Base-by-base conservation (phyloP, 2,888 invertebrate genomes). In the Drosophila nigricruria region DNA sequence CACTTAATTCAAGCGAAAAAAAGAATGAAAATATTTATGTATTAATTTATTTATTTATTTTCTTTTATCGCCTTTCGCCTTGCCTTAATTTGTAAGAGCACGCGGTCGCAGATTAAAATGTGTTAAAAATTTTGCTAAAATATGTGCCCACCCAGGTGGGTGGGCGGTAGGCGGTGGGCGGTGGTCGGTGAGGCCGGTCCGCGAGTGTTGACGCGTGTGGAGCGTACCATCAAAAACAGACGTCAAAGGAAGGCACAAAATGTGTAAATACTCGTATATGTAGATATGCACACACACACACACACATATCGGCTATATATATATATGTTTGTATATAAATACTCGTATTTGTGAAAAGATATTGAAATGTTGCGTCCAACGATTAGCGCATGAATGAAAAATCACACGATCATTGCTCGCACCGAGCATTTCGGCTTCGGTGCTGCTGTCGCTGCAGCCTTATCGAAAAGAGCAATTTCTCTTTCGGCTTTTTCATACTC, bases 371-470 rank as follows among this genome's bases (percentile, higher is more conserved):
- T 50, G 52, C 42, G 53, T 60, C 54, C 71, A 63, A 63, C 83
- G 90, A 90, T 84, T 82, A 82, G 83, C 87, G 83, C 90, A 84
- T 84, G 83, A 84, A 84, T 84, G 83, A 84, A 84, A 84, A 90
- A 79, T 77, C 81, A 62, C 59, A 81, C 77, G 61, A 81, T 32
- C 52, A 78, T 65, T 54, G 50, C 81, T 66, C 66, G 67, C 23
- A 56, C 32, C 45, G 66, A 63, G 60, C 67, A 59, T 73, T 68
- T 70, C 36, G 52, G 30, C 16, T 47, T 67, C 25, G 43, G 18
- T 58, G 59, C 45, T 38, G 10, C 14, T 47, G 23, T 54, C 32
- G 14, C n/a, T 16, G 20, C 27, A 27, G 12, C 27, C 34, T 70
- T 57, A 42, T 38, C 43, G 50, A 23, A 3, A 18, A 18, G 18